Evolutionary conservation across 35 echinoderm and acorn worm genomes (phyloP).

Genomic region (Lytechinus variegatus): DNA sequence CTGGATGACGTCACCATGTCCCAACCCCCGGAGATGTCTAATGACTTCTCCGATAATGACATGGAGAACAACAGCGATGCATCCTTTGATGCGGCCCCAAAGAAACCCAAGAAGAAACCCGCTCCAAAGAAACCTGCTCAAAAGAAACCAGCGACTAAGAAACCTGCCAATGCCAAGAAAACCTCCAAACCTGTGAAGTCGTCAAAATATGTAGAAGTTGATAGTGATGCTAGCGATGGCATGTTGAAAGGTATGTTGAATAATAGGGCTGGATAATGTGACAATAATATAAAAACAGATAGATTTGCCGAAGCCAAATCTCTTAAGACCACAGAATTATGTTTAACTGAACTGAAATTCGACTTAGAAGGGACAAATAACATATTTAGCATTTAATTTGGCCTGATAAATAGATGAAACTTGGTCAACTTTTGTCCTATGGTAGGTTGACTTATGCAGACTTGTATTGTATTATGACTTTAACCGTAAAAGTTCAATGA

Average conservation of each 20-base stretch:
- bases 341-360: no score
- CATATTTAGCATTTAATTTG: no score
- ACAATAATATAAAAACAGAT: no score
- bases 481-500: no score
- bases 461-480: no score
- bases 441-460: no score
- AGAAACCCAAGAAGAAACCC: constrained; percentile 68
- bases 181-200: constrained; percentile 16
- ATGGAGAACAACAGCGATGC: constrained; percentile 17
- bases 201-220: neutral
- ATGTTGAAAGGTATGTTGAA: neutral
- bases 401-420: no score
- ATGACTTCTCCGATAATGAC: constrained; percentile 39
- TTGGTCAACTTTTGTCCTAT: no score
- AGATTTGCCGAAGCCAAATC: no score
- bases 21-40: constrained; percentile 11
- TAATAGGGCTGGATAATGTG: no score
- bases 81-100: constrained; percentile 29
- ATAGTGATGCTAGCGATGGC: neutral
- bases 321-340: no score
- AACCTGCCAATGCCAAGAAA: constrained; percentile 27
- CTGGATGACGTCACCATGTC: constrained; percentile 50
- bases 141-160: constrained; percentile 19
- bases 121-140: constrained; percentile 42
- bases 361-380: no score